These are phyloP conservation scores for Myiotriccus ornatus DNA, from an alignment of 2,797 vertebrate species.

Conservation along the genomic window DNA sequence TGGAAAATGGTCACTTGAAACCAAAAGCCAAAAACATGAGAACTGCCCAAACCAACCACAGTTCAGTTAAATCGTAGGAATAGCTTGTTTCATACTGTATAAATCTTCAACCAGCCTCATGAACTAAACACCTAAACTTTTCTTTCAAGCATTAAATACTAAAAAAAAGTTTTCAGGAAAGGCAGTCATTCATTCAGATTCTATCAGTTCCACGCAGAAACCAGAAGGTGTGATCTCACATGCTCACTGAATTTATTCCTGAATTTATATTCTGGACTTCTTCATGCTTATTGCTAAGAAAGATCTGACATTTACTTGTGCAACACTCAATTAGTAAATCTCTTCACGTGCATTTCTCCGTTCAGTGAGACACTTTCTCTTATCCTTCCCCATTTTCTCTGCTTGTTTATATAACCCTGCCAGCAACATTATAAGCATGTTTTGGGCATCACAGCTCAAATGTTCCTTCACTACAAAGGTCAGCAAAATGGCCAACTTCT, in stretches of 20 bases:
- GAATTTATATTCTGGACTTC: neutral
- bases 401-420: neutral
- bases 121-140: neutral
- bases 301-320: neutral
- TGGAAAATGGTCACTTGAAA: neutral
- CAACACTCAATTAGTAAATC: neutral
- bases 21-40: neutral
- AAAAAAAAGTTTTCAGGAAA: neutral
- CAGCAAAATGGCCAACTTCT: neutral
- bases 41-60: neutral
- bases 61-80: neutral
- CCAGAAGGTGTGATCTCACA: neutral
- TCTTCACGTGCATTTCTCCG: neutral
- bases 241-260: neutral
- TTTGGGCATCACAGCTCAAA: neutral
- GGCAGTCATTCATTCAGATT: neutral
- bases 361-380: neutral
- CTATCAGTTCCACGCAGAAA: neutral
- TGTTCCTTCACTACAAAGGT: neutral
- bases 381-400: neutral
- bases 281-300: neutral
- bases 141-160: neutral
- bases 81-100: neutral
- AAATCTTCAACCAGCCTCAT: neutral
- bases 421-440: neutral